Conservation (phyloP, 2,888 invertebrate species). For the Acronicta leporina region DNA sequence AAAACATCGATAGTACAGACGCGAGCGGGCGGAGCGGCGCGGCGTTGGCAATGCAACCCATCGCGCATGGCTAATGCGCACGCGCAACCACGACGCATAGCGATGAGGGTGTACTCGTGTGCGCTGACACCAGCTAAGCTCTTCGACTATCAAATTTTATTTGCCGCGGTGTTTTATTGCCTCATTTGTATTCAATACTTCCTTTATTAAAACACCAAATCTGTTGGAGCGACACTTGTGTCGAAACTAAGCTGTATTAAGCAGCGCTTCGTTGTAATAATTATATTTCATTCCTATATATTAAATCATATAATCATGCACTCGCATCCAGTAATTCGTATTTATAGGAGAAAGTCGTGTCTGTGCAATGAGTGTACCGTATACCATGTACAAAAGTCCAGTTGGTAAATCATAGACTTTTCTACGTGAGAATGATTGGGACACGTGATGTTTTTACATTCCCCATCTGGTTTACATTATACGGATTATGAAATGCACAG, state of each 20-base stretch:
- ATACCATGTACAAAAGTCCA: constrained; percentile 25
- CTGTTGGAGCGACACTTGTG: constrained; percentile 50
- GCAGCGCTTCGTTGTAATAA: constrained; percentile 45
- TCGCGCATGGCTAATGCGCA: constrained; percentile 83
- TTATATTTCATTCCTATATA: constrained; percentile 50
- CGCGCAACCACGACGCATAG: constrained; percentile 76
- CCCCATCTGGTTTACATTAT: constrained; percentile 5
- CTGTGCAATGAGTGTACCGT: constrained; percentile 22
- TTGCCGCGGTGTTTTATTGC: constrained; percentile 73
- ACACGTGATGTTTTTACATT: constrained; percentile 22
- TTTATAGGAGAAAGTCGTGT: constrained; percentile 66
- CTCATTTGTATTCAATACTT: constrained; percentile 81
- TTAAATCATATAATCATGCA: constrained; percentile 53
- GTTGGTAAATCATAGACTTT: constrained; percentile 43
- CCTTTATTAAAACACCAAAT: constrained; percentile 67
- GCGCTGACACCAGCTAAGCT: constrained; percentile 69
- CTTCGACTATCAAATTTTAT: constrained; percentile 75
- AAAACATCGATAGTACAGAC: constrained; percentile 80
- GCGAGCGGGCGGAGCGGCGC: constrained; percentile 35
- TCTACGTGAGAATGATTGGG: constrained; percentile 34
- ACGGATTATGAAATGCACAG: constrained; percentile 4
- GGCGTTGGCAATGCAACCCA: constrained; percentile 72
- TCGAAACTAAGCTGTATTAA: constrained; percentile 46
- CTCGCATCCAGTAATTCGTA: constrained; percentile 60
- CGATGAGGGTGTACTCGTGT: constrained; percentile 75